A percentile compares a stretch with the other conserved stretches of the same genome.
These are phyloP conservation scores for Octodon degus DNA, from an alignment of 2,113 vertebrate genomes.

Conservation along the genomic window DNA sequence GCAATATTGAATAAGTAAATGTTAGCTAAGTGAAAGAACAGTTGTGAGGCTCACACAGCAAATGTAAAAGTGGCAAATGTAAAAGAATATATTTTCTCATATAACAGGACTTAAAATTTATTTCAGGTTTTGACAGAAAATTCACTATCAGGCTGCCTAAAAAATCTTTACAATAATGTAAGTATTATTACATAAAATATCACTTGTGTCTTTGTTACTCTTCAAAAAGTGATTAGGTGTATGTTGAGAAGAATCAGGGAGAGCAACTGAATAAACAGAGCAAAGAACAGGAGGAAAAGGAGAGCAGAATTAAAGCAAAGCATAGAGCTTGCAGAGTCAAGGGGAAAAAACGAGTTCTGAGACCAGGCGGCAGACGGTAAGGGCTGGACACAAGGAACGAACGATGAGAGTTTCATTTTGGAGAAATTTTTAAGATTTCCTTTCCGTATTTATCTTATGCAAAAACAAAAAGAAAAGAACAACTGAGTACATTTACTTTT, in stretches of 20 bases:
- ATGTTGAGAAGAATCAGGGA: background rate
- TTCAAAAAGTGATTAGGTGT: background rate
- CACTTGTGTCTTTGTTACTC: background rate
- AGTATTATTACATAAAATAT: conserved; percentile 36
- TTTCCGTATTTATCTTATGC: background rate
- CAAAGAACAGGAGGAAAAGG: background rate
- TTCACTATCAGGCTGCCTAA: background rate
- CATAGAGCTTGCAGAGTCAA: background rate
- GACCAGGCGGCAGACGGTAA: background rate
- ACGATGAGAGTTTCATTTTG: background rate
- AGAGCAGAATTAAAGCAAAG: background rate
- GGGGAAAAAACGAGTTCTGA: background rate
- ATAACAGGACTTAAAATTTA: background rate
- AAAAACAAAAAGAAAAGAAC: background rate
- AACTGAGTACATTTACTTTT: background rate
- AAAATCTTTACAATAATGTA: conserved; percentile 4
- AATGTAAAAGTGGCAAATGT: background rate
- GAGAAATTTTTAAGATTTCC: background rate
- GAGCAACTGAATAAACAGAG: background rate
- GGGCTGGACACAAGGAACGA: background rate
- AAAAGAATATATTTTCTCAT: background rate
- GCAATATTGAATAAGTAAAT: conserved; percentile 10
- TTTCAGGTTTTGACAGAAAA: conserved; percentile 19
- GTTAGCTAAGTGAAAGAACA: conserved; percentile 42
- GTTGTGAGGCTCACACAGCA: background rate